Base-by-base conservation (phyloP, 2,888 invertebrate species). In the Oxyteleia sp. region DNA sequence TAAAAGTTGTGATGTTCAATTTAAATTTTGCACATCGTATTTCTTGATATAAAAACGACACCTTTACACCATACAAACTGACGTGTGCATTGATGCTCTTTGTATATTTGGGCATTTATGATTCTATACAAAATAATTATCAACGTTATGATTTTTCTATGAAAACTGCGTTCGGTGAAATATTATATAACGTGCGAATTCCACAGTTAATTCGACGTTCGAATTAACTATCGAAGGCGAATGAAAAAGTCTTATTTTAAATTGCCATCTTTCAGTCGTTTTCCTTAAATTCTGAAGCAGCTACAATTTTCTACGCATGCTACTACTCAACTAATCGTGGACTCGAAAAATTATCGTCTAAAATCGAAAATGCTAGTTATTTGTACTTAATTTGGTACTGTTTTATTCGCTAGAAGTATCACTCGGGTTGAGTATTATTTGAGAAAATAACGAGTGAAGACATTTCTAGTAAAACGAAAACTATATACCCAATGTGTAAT, bases 311-410 rank as follows among this genome's bases (percentile, higher is more conserved):
- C 80, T 81, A 81, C 79, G 71, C 71, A 18, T 2, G 16, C 38
- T 41, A 71, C 47, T 29, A 57, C 51, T 4, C 7, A 68, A 69
- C 20, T 69, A 61, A 61, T 61, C 32, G 5, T 41, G 53, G 29
- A 11, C 16, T n/a, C 41, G 59, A 68, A n/a, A 43, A 51, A 69
- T 29, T 64, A 8, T 55, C 15, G 10, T 45, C 57, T 55, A 69
- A 78, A 51, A 53, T 53, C 16, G 38, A 78, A 38, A 32, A 26
- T 13, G 45, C 61, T 69, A 53, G 41, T 61, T 20, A 11, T 79
- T 79, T 79, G 79, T 79, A 79, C 79, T 79, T 41, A 64, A 49
- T 71, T 71, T 64, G 71, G 71, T 79, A 79, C 71, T 49, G 13
- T 45, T 35, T 51, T 66, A 32, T 23, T 38, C 26, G 55, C 45